Base-by-base conservation (phyloP, 2,888 invertebrate genomes). In the Encarsia formosa region DNA sequence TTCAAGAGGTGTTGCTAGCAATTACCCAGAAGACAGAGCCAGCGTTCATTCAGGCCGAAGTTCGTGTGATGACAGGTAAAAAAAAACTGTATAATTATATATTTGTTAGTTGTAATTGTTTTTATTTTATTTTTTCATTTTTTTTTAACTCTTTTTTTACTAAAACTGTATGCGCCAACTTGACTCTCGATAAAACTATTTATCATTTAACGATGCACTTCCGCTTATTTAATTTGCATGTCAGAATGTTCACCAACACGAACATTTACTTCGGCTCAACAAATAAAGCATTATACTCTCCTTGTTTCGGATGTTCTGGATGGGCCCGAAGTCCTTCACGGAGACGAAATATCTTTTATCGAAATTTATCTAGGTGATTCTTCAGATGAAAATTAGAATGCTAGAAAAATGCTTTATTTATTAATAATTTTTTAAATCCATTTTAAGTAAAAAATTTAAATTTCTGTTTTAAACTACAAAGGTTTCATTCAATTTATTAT, bases 1-100 rank as follows among this genome's bases (percentile, higher is more conserved):
- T 49, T 58, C 66, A 46, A 54, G 69, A 37, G 59, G 67, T 38
- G 61, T 66, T 39, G 63, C 63, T n/a, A 50, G 58, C 5, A 71
- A 67, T 53, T 73, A 74, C 52, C 75, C 77, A 9, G 87, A 86
- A 63, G 88, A 87, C 60, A 79, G 88, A 59, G 87, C 83, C 57
- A 87, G 87, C 63, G 87, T 88, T 47, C 89, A 89, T 77, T 90
- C 90, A 16, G 91, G 90, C 40, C 82, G 88, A 62, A 89, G 89
- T 75, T 89, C 89, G 55, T 83, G 86, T 61, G 85, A 86, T 70
- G 87, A 86, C 37, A 80, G 84, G 77, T 83, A 76, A 11, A 41
- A 34, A n/a, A 5, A 15, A 8, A 34, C 9, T 18, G 8, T 16
- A 26, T 26, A 26, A 26, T 8, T 26, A 8, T 26, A 11, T 5